These are phyloP conservation scores for Agrypnus murinus DNA, from an alignment of 2,888 invertebrate genomes.

Conservation along the genomic window DNA sequence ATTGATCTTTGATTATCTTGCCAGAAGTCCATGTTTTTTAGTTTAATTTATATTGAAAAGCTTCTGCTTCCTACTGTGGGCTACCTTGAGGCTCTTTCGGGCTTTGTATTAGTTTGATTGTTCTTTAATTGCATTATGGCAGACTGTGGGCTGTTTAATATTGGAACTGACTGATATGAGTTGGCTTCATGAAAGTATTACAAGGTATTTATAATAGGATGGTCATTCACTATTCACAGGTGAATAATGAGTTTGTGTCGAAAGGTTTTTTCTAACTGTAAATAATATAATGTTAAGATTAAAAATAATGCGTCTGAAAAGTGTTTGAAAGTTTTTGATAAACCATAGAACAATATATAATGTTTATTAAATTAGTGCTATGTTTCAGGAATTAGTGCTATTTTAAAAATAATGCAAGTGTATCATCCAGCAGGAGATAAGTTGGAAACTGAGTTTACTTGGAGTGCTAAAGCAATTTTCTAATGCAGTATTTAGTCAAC, in stretches of 20 bases:
- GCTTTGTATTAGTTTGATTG: slow-evolving; percentile 44
- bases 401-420: too few relatives aligned
- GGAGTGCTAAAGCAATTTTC: too few relatives aligned
- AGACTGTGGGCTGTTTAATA: slow-evolving; percentile 39
- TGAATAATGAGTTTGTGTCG: slow-evolving; percentile 19
- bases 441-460: too few relatives aligned
- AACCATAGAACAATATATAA: too few relatives aligned
- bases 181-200: slow-evolving; percentile 37
- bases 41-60: slow-evolving; percentile 46
- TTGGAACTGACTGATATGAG: slow-evolving; percentile 36
- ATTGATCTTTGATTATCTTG: slow-evolving; percentile 40
- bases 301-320: too few relatives aligned
- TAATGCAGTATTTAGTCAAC: too few relatives aligned
- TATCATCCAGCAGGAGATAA: too few relatives aligned
- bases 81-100: slow-evolving; percentile 32
- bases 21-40: slow-evolving; percentile 40
- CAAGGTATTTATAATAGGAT: slow-evolving; percentile 29
- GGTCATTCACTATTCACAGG: slow-evolving; percentile 19
- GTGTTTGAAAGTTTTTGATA: too few relatives aligned
- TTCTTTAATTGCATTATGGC: slow-evolving; percentile 42
- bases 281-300: not conserved
- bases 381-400: too few relatives aligned
- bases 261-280: slow-evolving; percentile 13
- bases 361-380: too few relatives aligned
- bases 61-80: slow-evolving; percentile 47